These are phyloP conservation scores for Phalacrocorax carbo DNA, from an alignment of 2,113 vertebrate genomes.

Conservation along the genomic window DNA sequence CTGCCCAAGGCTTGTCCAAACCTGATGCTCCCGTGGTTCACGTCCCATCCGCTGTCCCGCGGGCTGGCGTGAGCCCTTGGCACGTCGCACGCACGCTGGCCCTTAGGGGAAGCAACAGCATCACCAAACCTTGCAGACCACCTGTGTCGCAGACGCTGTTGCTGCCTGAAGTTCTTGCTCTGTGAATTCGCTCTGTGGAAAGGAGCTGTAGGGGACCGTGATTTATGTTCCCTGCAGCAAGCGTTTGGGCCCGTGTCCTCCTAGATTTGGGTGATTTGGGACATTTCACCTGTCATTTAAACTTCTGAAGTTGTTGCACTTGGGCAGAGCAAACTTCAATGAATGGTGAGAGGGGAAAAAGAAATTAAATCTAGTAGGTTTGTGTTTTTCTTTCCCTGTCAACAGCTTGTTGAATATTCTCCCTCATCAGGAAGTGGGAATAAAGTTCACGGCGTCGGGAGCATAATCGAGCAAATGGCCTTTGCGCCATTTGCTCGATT, in stretches of 20 bases:
- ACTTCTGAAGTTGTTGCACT: background rate
- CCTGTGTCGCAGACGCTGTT: background rate
- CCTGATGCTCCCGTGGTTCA: background rate
- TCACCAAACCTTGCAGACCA: background rate
- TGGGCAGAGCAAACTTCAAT: background rate
- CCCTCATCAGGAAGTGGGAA: background rate
- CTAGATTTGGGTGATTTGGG: background rate
- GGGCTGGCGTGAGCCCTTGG: background rate
- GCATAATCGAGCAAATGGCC: conserved; percentile 1
- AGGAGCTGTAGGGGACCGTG: background rate
- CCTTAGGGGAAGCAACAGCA: background rate
- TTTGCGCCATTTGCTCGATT: background rate
- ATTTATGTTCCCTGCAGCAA: background rate
- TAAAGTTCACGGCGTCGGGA: background rate
- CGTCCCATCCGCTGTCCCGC: background rate
- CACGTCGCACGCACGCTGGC: accelerated
- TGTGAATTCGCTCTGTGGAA: accelerated
- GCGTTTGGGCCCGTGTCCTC: background rate
- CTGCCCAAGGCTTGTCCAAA: background rate
- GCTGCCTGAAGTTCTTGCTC: background rate
- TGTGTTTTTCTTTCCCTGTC: background rate
- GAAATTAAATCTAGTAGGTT: background rate
- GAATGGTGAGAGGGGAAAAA: accelerated
- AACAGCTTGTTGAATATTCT: background rate
- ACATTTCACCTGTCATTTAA: background rate